Percentiles rank a stretch among this genome's conserved stretches.
Evolutionary conservation across 2,888 invertebrate genomes (phyloP).

Genomic region (Phymatocera aterrima): DNA sequence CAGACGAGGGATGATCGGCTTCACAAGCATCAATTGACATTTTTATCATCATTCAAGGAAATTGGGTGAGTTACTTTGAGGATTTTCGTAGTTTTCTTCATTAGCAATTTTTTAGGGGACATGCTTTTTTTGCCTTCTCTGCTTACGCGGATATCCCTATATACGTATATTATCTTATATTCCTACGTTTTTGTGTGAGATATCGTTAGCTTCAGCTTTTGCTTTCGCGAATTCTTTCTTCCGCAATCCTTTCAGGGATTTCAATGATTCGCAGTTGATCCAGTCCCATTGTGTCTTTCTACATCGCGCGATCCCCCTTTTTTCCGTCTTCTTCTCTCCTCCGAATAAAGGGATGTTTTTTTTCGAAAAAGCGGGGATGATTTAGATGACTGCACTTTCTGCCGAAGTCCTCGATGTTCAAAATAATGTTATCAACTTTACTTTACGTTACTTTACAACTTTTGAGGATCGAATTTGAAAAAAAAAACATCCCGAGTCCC

Average conservation of each 20-base stretch:
- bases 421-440: neutral
- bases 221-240: slow-evolving; percentile 16
- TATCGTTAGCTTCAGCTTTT: slow-evolving; percentile 32
- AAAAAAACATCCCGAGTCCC: too few species aligned
- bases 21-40: neutral
- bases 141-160: neutral
- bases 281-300: slow-evolving; percentile 25
- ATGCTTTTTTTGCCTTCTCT: too few species aligned
- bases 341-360: slow-evolving; percentile 8
- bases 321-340: neutral
- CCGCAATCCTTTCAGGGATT: slow-evolving; percentile 26
- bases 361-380: neutral
- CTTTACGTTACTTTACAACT: too few species aligned
- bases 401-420: neutral
- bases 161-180: neutral
- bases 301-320: slow-evolving; percentile 14
- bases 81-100: too few species aligned
- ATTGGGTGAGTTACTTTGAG: neutral
- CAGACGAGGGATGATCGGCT: too few species aligned
- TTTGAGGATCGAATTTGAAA: too few species aligned
- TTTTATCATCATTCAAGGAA: neutral
- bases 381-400: slow-evolving; percentile 1
- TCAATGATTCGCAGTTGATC: slow-evolving; percentile 26
- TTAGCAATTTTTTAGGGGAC: too few species aligned
- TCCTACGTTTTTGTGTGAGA: neutral